Evolutionary conservation across 2,113 vertebrate species (phyloP), one percentile per base, ranked within the genome.

Genomic region (Cochlearius cochlearius): DNA sequence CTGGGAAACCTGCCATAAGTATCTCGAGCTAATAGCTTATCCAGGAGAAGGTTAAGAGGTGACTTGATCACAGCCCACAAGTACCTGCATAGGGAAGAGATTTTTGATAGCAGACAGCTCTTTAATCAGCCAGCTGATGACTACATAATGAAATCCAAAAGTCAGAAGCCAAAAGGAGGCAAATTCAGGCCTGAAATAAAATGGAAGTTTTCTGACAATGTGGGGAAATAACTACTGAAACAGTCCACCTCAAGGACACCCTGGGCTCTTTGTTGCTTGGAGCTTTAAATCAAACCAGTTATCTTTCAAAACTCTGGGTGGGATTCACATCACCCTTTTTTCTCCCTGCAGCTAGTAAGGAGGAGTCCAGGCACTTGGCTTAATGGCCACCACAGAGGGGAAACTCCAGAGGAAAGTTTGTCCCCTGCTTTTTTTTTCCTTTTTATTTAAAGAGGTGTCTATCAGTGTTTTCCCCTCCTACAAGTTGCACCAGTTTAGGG

Each of bases 1-100:
- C 95, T 94, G 95, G 95, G 95, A 94, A 94, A 62, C 22, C 52
- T 94, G 95, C 95, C 92, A 95, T 53, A 22, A 82, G 85, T n/a
- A 89, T 63, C 94, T 90, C 43, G 21, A 56, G 89, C 60, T 92
- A 94, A 94, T 92, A 53, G 86, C 72, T 94, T 95, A 52, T 94
- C 81, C 94, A 94, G 92, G 89, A 86, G 88, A 50, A 86, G 92
- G 92, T 79, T 55, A 92, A 74, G 92, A 78, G 89, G 86, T 78
- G 67, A 78, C 60, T 73, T 69, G 86, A 84, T 93, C 91, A 60
- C 62, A 95, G 67, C 73, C 56, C 62, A 29, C 83, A 71, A 74
- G 81, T 94, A 94, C 89, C 89, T 95, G 60, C 69, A 36, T 3
- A 78, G 71, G 62, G 81, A 92, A 64, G 92, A 89, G 81, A 32